Evolutionary conservation across 2,888 invertebrate genomes (phyloP).

Genomic region (Meteorus colon): DNA sequence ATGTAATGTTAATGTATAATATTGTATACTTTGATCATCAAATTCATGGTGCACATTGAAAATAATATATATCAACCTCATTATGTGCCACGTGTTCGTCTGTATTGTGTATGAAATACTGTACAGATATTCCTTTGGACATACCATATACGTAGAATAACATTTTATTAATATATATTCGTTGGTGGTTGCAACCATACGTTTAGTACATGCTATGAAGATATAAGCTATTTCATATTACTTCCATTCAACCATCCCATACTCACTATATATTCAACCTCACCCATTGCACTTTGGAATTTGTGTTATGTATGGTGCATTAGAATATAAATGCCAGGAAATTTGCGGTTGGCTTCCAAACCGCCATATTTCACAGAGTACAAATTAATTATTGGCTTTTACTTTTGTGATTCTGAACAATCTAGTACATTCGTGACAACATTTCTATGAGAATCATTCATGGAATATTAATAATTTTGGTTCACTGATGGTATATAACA

Average conservation of each 20-base stretch:
- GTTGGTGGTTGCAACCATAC: background rate
- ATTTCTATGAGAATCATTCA: too few relatives aligned
- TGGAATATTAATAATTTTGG: too few relatives aligned
- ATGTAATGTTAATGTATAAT: too few relatives aligned
- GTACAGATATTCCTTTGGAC: background rate
- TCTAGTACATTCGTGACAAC: background rate
- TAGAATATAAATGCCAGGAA: slow-evolving; percentile 23
- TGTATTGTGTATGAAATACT: background rate
- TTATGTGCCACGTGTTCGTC: background rate
- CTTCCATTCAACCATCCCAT: slow-evolving; percentile 20
- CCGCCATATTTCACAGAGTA: background rate
- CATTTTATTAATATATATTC: background rate
- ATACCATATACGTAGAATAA: background rate
- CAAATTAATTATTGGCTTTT: background rate
- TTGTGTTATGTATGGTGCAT: slow-evolving; percentile 28
- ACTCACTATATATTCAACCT: background rate
- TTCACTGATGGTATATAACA: too few relatives aligned
- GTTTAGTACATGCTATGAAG: background rate
- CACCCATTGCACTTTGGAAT: slow-evolving; percentile 21
- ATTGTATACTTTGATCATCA: too few relatives aligned
- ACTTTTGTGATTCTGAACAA: background rate
- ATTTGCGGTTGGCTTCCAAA: background rate
- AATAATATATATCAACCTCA: background rate
- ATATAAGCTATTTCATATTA: slow-evolving; percentile 28
- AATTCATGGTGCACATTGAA: too few relatives aligned